Evolutionary conservation across 2,888 invertebrate genomes (phyloP).

Genomic region (Nasonia oneida): DNA sequence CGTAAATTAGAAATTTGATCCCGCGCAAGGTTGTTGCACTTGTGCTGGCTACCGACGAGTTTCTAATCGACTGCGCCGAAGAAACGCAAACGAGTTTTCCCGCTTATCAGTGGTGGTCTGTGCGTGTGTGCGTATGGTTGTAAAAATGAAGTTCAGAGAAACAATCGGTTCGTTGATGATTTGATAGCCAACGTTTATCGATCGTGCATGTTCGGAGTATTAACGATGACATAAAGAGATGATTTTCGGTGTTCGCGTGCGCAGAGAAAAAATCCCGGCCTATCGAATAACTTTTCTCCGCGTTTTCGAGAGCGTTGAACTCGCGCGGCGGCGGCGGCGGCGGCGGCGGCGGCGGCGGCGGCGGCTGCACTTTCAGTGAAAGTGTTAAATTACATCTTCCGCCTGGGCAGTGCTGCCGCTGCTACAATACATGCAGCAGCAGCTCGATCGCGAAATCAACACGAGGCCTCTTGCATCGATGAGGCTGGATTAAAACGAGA

Average conservation of each 20-base stretch:
- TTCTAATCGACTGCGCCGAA: slow-evolving; percentile 49
- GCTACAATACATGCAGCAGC: background rate
- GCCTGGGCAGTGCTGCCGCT: slow-evolving; percentile 22
- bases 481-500: background rate
- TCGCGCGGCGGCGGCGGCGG: background rate
- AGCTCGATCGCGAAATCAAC: slow-evolving; percentile 26
- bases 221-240: background rate
- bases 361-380: slow-evolving; percentile 57
- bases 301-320: slow-evolving; percentile 56
- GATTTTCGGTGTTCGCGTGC: background rate
- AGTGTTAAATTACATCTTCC: slow-evolving; percentile 63
- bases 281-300: slow-evolving; percentile 37
- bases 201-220: background rate
- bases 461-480: background rate
- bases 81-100: slow-evolving; percentile 42
- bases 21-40: slow-evolving; percentile 55
- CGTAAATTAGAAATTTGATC: slow-evolving; percentile 52
- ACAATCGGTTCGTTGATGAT: background rate
- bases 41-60: slow-evolving; percentile 41
- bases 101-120: background rate
- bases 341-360: background rate
- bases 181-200: no score
- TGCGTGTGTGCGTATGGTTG: no score
- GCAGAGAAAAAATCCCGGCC: background rate
- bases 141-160: background rate